A percentile compares a stretch with the other conserved stretches of the same genome.
Evolutionary conservation across 2,888 invertebrate genomes (phyloP).

Genomic region (Chrysolina haemoptera): DNA sequence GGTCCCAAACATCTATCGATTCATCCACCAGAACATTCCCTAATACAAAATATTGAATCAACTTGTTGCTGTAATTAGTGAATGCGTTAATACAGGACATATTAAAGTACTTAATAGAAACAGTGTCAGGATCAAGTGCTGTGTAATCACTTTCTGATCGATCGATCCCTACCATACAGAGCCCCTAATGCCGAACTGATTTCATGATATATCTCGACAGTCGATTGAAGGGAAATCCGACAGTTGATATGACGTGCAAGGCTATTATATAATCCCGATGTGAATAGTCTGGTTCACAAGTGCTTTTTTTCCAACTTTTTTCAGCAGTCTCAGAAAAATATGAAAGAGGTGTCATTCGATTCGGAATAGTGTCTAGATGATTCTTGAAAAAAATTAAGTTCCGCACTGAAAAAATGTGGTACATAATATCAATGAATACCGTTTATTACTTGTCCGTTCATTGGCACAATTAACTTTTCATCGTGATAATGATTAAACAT

Average conservation of each 20-base stretch:
- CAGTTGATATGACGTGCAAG: neutral
- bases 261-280: neutral
- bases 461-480: no score
- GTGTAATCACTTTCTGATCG: slow-evolving; percentile 25
- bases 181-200: slow-evolving; percentile 4
- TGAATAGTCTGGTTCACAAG: no score
- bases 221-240: no score
- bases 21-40: neutral
- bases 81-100: slow-evolving; percentile 11
- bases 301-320: no score
- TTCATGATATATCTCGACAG: neutral
- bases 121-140: slow-evolving; percentile 23
- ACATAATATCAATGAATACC: no score
- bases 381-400: no score
- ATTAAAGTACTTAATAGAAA: slow-evolving; percentile 20
- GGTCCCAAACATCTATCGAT: neutral
- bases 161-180: neutral
- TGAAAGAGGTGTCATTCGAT: no score
- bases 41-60: slow-evolving; percentile 22
- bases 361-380: no score
- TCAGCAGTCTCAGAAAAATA: no score
- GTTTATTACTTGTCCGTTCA: no score
- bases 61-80: slow-evolving; percentile 28
- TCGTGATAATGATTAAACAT: no score
- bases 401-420: no score